Evolutionary conservation across 35 echinoderm and acorn worm species (phyloP), one percentile per base, ranked within the genome.

Genomic region (Acanthaster planci): DNA sequence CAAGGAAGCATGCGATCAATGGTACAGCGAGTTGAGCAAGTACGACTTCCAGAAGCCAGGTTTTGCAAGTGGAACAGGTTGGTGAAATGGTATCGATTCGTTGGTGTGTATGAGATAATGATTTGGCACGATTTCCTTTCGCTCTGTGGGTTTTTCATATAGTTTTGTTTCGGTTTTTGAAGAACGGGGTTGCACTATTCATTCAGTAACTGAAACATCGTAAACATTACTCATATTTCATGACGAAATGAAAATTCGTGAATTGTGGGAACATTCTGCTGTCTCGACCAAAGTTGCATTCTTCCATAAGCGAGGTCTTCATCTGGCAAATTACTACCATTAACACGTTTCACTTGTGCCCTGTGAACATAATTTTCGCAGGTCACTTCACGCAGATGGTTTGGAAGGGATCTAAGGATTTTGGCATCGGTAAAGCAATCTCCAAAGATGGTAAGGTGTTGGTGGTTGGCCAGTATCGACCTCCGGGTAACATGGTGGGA

Each of bases 371-470:
- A n/a, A n/a, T 47, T 47, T 12, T 34, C 37, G 5, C 27, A 99
- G 96, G 96, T 68, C 96, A 99, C 80, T 99, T 99, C 37, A 90
- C 96, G 51, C 96, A 99, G 68, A 93, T 99, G 91, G 92, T 94
- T 27, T 99, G 96, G 96, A 99, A 99, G 86, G 89, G 67, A 5
- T 85, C 84, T 37, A 89, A 40, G 38, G 88, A 99, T 26, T 94
- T 99, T 38, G 96, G 96, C 21, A 92, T 99, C 37, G 96, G 92
- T 7, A 99, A 99, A 42, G 96, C 96, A 0, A 89, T 94, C 54
- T 86, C 88, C 7, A 89, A 87, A 67, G 96, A 91, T 22, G 89
- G 89, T 2, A 90, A 93, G 42, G 88, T 94, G 0, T 85, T 97
- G 19, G 84, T 94, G 4, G 96, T 99, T 18, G 96, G 92, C 18